Base-by-base conservation (phyloP, 2,888 invertebrate species). In the Noctua janthe region DNA sequence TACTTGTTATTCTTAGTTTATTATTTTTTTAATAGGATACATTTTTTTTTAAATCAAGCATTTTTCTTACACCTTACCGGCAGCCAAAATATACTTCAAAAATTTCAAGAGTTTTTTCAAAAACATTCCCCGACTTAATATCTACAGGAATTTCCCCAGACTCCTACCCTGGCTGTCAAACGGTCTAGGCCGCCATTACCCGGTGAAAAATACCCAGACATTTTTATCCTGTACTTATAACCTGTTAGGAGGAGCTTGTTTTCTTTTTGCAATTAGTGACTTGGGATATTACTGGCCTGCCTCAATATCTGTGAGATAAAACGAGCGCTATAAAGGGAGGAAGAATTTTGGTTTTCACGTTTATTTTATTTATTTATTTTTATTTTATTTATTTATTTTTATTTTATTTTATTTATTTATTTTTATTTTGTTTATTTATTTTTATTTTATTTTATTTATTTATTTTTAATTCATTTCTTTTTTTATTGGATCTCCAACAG, bases 201-300 rank as follows among this genome's bases (percentile, higher is more conserved):
- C 90, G 90, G 89, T 94, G 92, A 94, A 95, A 95, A 95, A 93
- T 94, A 93, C 88, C 92, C 94, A 93, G 94, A 94, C 94, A 94
- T 95, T 95, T 95, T 95, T 94, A 94, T 94, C 93, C 92, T 86
- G 90, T 92, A 90, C 93, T 94, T 92, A 91, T 92, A 93, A 94
- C 94, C 94, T 94, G 93, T 92, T 91, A 92, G 88, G 84, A 87
- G 87, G 85, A 86, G 86, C 88, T 86, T 90, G 88, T 92, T 91
- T 91, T 91, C 91, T 91, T 92, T 90, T 91, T 90, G 91, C 91
- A 93, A 92, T 93, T 92, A 93, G 90, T 89, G 88, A 89, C 90
- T 88, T 80, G 85, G 78, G 83, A 86, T 87, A 90, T 89, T 86
- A 84, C 81, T 77, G 81, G 76, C 74, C 76, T 79, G 78, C 71